Evolutionary conservation across 2,113 vertebrate species (phyloP), one percentile per base, ranked within the genome.

Genomic region (Chauna torquata): DNA sequence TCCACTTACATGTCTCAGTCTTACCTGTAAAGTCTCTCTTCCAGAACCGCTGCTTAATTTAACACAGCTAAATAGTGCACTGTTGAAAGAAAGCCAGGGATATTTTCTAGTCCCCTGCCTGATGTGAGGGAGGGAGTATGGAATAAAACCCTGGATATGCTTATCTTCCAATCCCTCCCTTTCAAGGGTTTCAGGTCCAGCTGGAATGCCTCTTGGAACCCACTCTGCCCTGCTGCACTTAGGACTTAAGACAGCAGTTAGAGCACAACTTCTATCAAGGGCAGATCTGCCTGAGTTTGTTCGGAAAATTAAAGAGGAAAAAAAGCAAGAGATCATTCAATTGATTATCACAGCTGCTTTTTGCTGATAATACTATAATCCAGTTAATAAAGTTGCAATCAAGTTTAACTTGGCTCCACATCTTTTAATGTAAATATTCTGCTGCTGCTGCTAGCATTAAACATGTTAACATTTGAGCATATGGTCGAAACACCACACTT

Each of bases 391-490:
- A 92, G 58, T 49, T 95, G 77, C 69, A 92, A 87, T 16, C 59
- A 40, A 89, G 64, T 94, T 94, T 85, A 94, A 93, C 44, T 94
- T 95, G 92, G 92, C 88, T 94, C 44, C n/a, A 14, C 3, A 4
- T 94, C 52, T 62, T 91, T 82, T 49, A 89, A 82, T 13, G 81
- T 89, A 97, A 97, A 94, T 93, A 95, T 58, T 82, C 74, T 69
- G 77, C 42, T 66, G 65, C 77, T 94, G 83, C 77, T 19, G 61
- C 77, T 19, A 49, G 86, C 77, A 82, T 72, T 83, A 92, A 94
- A 84, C 49, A 52, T 16, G 49, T 66, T 85, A 94, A 89, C 70
- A 76, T 87, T 86, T 85, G 70, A 95, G 49, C 90, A 94, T 82
- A 90, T 91, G 94, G 80, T 69, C 0, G 0, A 75, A 94, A 76